Evolutionary conservation across 2,888 invertebrate species (phyloP).

Genomic region (Acleris literana): DNA sequence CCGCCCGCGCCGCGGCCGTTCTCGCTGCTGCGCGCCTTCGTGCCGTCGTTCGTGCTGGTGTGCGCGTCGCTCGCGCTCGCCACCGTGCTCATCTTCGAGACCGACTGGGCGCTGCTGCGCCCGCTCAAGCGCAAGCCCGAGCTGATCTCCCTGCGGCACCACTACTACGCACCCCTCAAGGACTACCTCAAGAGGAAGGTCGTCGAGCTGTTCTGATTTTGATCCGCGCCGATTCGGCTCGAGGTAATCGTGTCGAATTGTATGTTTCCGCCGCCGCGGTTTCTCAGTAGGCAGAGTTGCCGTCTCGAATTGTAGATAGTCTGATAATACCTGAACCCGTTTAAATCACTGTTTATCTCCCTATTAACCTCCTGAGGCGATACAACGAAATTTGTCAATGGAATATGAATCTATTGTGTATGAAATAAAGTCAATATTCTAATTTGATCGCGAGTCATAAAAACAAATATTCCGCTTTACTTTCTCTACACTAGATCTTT

Average conservation of each 20-base stretch:
- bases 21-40: conserved; percentile 87
- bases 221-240: background rate
- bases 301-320: no score
- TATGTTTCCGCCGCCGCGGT: no score
- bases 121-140: conserved; percentile 89
- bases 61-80: conserved; percentile 87
- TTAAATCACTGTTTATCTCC: no score
- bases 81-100: conserved; percentile 90
- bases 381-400: no score
- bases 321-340: no score
- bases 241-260: background rate
- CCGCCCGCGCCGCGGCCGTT: conserved; percentile 70
- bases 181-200: conserved; percentile 88
- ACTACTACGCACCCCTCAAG: conserved; percentile 93
- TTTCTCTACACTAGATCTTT: no score
- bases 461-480: no score
- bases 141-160: conserved; percentile 88
- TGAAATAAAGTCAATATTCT: no score
- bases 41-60: conserved; percentile 90
- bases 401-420: no score
- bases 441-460: no score
- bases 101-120: conserved; percentile 88
- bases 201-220: conserved; percentile 85
- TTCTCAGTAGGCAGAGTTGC: no score
- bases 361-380: no score